Percentiles rank a stretch among this genome's conserved stretches.
These are phyloP conservation scores for Littorina saxatilis DNA, from an alignment of 1,140 invertebrate species.

Conservation along the genomic window DNA sequence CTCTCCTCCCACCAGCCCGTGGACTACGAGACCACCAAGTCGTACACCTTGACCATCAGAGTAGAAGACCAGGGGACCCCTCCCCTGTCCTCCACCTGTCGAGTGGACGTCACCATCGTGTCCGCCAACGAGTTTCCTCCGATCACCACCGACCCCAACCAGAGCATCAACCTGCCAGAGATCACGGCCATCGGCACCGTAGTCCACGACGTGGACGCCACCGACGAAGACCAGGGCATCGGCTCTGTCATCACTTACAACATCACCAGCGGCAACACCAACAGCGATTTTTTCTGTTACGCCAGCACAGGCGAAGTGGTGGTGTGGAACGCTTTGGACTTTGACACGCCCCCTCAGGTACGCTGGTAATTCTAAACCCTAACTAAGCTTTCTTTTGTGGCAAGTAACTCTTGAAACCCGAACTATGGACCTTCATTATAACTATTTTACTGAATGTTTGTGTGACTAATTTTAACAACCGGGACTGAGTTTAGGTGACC, in stretches of 20 bases:
- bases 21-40: slow-evolving; percentile 54
- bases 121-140: slow-evolving; percentile 55
- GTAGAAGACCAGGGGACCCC: slow-evolving; percentile 47
- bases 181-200: slow-evolving; percentile 36
- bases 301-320: slow-evolving; percentile 44
- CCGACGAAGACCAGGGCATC: slow-evolving; percentile 48
- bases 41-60: slow-evolving; percentile 40
- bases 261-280: slow-evolving; percentile 44
- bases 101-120: slow-evolving; percentile 49
- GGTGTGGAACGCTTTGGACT: slow-evolving; percentile 54
- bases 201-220: slow-evolving; percentile 50
- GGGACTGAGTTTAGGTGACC: no score
- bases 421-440: no score
- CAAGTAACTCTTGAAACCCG: no score
- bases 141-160: slow-evolving; percentile 36
- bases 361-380: no score
- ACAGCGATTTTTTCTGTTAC: slow-evolving; percentile 47
- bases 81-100: slow-evolving; percentile 39
- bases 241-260: slow-evolving; percentile 53
- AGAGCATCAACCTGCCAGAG: slow-evolving; percentile 36
- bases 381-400: no score
- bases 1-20: slow-evolving; percentile 28
- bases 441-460: no score
- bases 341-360: slow-evolving; percentile 46
- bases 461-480: no score